phyloP scores from a whole-genome alignment of 2,888 invertebrate species.

The Hedya salicella region DNA sequence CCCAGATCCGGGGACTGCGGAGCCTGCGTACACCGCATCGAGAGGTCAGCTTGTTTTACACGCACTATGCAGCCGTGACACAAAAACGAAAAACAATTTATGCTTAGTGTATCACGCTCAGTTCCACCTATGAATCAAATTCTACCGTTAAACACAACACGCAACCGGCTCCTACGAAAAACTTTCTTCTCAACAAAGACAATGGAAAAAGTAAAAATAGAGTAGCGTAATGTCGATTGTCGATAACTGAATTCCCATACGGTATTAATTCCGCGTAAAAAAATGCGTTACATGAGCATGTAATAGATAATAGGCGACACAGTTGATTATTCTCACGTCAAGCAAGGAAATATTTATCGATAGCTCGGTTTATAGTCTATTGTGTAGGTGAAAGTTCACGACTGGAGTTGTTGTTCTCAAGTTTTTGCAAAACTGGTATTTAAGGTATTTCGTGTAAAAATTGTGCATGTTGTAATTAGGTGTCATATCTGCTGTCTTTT shows the following conservation, averaged over 20 bases:
- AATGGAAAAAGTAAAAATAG: constrained; percentile 42
- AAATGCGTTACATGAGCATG: constrained; percentile 54
- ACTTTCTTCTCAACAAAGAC: constrained; percentile 40
- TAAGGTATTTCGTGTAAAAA: constrained; percentile 11
- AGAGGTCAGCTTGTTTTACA: constrained; percentile 66
- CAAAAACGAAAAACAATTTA: constrained; percentile 55
- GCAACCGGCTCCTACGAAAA: constrained; percentile 46
- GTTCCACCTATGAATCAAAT: constrained; percentile 46
- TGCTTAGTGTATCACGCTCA: constrained; percentile 46
- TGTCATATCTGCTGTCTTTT: constrained; percentile 23
- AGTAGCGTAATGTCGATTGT: constrained; percentile 49
- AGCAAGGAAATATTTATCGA: constrained; percentile 52
- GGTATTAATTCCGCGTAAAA: constrained; percentile 46
- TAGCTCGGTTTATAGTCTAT: constrained; percentile 58
- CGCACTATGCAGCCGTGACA: constrained; percentile 60
- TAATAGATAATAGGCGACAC: constrained; percentile 55
- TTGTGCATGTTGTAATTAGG: constrained; percentile 24
- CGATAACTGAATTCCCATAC: constrained; percentile 53
- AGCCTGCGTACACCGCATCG: constrained; percentile 66
- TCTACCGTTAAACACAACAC: constrained; percentile 50
- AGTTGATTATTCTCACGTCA: constrained; percentile 65
- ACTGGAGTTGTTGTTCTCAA: constrained; percentile 22
- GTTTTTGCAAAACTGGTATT: constrained; percentile 30
- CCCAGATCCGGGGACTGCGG: constrained; percentile 69
- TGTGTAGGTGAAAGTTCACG: constrained; percentile 78